phyloP scores from a whole-genome alignment of 2,888 invertebrate genomes.

The Eulithis prunata region DNA sequence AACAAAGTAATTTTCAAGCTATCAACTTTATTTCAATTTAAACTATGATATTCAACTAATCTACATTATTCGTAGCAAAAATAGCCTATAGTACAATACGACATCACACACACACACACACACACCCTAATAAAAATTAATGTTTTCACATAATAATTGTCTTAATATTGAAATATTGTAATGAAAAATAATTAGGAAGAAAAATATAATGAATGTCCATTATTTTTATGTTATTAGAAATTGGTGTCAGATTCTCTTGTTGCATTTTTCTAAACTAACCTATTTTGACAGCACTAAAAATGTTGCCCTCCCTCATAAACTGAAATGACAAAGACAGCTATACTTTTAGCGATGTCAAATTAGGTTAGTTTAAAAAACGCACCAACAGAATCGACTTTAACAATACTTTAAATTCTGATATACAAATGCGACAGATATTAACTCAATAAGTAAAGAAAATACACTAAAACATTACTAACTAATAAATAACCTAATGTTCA shows the following conservation, averaged over 20 bases:
- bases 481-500: slow-evolving; percentile 1
- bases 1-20: neutral
- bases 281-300: no score
- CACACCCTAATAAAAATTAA: slow-evolving; percentile 9
- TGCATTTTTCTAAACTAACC: no score
- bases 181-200: neutral
- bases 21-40: slow-evolving; percentile 21
- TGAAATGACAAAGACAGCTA: no score
- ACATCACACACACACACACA: slow-evolving; percentile 6
- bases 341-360: no score
- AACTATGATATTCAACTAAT: slow-evolving; percentile 17
- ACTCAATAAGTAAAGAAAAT: neutral
- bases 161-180: neutral
- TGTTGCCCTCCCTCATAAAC: no score
- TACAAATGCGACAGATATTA: no score
- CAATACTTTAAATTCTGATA: no score
- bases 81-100: slow-evolving; percentile 9
- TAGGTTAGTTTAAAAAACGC: no score
- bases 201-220: neutral
- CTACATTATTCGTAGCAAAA: slow-evolving; percentile 23
- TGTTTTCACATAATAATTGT: neutral
- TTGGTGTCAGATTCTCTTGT: no score
- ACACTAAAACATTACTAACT: slow-evolving; percentile 4
- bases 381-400: no score
- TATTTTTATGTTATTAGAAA: no score